phyloP scores from a whole-genome alignment of 2,888 invertebrate species.

The Cephonodes hylas region DNA sequence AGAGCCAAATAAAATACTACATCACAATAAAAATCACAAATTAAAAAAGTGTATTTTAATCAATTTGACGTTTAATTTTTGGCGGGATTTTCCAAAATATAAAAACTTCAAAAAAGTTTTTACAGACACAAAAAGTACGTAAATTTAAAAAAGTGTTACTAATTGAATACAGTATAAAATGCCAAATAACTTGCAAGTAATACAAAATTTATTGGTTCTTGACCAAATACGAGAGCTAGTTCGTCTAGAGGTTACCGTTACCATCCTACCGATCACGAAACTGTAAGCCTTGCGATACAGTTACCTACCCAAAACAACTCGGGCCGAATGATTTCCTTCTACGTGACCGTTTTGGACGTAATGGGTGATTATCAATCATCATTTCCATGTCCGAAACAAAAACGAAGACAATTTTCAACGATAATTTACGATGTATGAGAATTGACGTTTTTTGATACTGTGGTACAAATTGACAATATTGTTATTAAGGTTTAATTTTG shows the following conservation, averaged over 20 bases:
- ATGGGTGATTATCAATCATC: constrained; percentile 42
- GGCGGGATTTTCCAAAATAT: too few relatives aligned
- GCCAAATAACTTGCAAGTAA: not conserved
- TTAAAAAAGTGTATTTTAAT: too few relatives aligned
- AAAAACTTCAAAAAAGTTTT: too few relatives aligned
- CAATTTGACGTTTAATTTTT: too few relatives aligned
- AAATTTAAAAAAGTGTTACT: too few relatives aligned
- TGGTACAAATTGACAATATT: not conserved
- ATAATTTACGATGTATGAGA: constrained; percentile 7
- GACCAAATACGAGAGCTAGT: constrained; percentile 9
- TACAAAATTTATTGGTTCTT: not conserved
- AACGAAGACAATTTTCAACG: constrained; percentile 8
- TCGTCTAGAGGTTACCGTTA: constrained; percentile 24
- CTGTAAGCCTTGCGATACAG: constrained; percentile 27
- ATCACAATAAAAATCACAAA: too few relatives aligned
- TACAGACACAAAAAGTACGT: too few relatives aligned
- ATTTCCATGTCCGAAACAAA: constrained; percentile 24
- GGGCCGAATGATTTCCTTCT: constrained; percentile 24
- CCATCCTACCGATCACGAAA: constrained; percentile 37
- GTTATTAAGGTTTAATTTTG: not conserved
- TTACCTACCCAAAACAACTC: constrained; percentile 34
- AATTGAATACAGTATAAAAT: not conserved
- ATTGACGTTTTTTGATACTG: not conserved
- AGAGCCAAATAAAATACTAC: too few relatives aligned
- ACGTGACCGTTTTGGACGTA: constrained; percentile 25